phyloP scores from a whole-genome alignment of 2,113 vertebrate genomes.

The Antigone vipio region DNA sequence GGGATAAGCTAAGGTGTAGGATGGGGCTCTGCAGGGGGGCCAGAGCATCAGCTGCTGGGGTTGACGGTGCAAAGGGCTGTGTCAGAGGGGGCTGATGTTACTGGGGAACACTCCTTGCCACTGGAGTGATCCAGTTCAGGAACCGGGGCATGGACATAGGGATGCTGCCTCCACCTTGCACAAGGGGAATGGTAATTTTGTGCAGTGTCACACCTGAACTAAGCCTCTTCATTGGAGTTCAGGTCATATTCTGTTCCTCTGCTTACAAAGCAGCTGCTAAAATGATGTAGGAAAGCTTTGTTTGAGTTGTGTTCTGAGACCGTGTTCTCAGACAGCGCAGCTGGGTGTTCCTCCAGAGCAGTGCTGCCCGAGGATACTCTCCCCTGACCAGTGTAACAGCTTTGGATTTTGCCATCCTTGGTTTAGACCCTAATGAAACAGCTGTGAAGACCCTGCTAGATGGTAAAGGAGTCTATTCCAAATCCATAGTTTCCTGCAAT shows the following conservation, averaged over 20 bases:
- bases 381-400: neutral
- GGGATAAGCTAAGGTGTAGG: neutral
- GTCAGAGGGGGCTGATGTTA: neutral
- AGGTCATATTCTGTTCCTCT: neutral
- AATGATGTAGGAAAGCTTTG: neutral
- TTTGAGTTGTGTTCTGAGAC: neutral
- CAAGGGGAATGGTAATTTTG: neutral
- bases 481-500: neutral
- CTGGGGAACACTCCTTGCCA: neutral
- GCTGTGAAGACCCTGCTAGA: neutral
- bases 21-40: neutral
- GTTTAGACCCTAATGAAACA: neutral
- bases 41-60: rapidly evolving
- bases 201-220: neutral
- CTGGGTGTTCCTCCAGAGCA: neutral
- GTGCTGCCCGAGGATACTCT: neutral
- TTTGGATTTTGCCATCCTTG: neutral
- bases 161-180: neutral
- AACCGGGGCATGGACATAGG: rapidly evolving
- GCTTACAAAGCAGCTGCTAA: neutral
- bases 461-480: neutral
- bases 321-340: neutral
- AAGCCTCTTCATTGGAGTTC: neutral
- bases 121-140: neutral
- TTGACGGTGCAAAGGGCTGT: neutral